Conservation (phyloP, 1,140 invertebrate species). For the Pararge aegeria region DNA sequence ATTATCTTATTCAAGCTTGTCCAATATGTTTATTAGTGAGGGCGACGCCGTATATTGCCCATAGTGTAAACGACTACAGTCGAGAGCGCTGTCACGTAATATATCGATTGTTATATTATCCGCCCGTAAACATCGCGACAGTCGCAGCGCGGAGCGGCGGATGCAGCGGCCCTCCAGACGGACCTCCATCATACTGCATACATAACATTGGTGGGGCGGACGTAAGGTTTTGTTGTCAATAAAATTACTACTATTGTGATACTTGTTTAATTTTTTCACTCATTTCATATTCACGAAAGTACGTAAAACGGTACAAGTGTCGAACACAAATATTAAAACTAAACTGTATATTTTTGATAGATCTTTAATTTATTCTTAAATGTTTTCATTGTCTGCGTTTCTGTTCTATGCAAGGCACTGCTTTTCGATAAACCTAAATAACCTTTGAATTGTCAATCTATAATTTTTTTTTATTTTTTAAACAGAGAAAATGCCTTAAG, state of each 20-base stretch:
- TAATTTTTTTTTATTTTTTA: no score
- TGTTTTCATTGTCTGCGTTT: no score
- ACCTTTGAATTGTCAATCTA: no score
- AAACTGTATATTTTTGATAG: no score
- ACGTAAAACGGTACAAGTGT: no score
- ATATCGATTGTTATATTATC: neutral
- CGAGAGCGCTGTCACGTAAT: neutral
- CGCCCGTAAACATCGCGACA: neutral
- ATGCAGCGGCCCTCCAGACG: neutral
- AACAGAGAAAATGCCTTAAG: no score
- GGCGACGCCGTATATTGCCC: neutral
- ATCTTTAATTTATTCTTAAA: no score
- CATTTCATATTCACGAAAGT: no score
- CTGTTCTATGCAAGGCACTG: no score
- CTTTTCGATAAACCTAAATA: no score
- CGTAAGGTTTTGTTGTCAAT: slow-evolving; percentile 56
- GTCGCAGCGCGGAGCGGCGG: neutral
- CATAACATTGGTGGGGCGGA: no score
- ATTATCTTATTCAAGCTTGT: neutral
- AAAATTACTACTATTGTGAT: slow-evolving; percentile 42
- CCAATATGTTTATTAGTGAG: neutral
- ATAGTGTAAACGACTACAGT: neutral
- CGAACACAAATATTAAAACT: no score
- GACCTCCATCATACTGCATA: neutral
- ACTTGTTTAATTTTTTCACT: neutral